These are phyloP conservation scores for Tholera decimalis DNA, from an alignment of 2,888 invertebrate species.

Conservation along the genomic window DNA sequence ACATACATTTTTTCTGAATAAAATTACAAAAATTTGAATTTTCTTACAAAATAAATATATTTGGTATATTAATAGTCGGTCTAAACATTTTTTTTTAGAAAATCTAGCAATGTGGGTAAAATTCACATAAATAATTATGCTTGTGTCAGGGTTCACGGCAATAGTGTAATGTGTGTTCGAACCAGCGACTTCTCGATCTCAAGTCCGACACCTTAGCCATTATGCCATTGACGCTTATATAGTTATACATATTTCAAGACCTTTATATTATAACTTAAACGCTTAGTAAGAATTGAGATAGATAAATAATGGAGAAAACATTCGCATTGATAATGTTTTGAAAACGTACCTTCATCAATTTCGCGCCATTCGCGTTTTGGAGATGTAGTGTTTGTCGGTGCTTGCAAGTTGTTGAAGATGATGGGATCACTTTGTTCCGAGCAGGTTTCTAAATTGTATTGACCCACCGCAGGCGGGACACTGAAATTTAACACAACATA, in stretches of 20 bases:
- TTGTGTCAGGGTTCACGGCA: no score
- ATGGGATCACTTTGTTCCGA: not conserved
- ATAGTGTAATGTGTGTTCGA: no score
- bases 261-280: no score
- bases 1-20: not conserved
- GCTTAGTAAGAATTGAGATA: not conserved
- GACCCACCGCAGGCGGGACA: not conserved
- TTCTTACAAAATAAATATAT: not conserved
- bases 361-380: slow-evolving; percentile 59
- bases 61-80: not conserved
- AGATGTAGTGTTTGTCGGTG: slow-evolving; percentile 2
- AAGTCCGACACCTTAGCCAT: no score
- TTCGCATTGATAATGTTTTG: slow-evolving; percentile 5
- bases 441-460: not conserved
- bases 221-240: no score
- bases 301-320: slow-evolving; percentile 5
- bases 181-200: no score
- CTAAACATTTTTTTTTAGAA: no score
- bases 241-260: no score
- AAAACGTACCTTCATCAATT: slow-evolving; percentile 49
- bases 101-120: no score
- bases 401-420: not conserved
- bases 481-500: slow-evolving; percentile 37
- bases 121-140: no score
- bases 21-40: not conserved